These are phyloP conservation scores for Hormaphis cornu DNA, from an alignment of 1,140 invertebrate species.

Conservation along the genomic window DNA sequence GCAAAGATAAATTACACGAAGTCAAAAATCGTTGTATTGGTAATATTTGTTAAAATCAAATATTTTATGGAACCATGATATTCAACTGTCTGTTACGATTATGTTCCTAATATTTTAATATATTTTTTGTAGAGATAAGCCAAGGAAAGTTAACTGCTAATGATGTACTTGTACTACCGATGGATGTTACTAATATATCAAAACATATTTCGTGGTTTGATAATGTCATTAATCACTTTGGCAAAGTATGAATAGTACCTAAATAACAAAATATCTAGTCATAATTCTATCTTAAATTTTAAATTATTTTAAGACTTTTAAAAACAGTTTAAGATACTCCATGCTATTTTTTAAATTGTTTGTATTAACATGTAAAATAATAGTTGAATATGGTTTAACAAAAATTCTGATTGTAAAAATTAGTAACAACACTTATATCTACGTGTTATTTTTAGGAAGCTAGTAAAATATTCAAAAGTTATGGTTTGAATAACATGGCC, in stretches of 20 bases:
- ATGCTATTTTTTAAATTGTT: too few species aligned
- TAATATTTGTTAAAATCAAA: constrained; percentile 39
- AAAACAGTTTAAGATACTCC: too few species aligned
- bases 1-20: constrained; percentile 57
- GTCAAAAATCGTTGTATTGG: constrained; percentile 62
- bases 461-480: too few species aligned
- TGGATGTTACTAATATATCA: constrained; percentile 57
- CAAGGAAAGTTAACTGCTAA: constrained; percentile 41
- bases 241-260: constrained; percentile 48
- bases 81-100: not conserved
- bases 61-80: constrained; percentile 22
- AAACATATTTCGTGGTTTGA: constrained; percentile 55
- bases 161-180: constrained; percentile 59
- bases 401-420: too few species aligned
- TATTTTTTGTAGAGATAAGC: not conserved
- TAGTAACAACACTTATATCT: too few species aligned
- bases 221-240: constrained; percentile 61
- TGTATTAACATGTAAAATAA: too few species aligned
- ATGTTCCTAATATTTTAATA: not conserved
- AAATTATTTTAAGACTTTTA: too few species aligned
- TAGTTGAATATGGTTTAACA: too few species aligned
- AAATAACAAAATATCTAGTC: too few species aligned
- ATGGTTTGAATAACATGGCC: too few species aligned
- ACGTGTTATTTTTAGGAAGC: too few species aligned
- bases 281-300: too few species aligned